Evolutionary conservation across 2,797 vertebrate species (phyloP), one percentile per base, ranked within the genome.

Genomic region (Rhabdomys pumilio): DNA sequence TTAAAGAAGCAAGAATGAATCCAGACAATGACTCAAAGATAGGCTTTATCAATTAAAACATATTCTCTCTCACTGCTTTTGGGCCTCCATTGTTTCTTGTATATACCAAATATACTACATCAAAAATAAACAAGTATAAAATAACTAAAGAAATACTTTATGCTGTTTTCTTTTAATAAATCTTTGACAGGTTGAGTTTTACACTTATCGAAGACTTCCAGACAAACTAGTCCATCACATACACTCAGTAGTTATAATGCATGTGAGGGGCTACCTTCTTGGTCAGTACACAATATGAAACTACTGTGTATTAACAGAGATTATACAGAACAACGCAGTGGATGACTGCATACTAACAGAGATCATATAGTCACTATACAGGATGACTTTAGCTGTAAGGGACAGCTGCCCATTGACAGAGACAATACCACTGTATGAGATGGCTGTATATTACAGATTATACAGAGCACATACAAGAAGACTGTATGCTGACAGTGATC

Each of bases 1-100:
- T 92, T 91, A 65, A 15, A 91, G 84, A 95, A 57, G 19, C 19
- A 89, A 97, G 26, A 17, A 59, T 93, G 76, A 95, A 41, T 87
- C 7, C 75, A 94, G 41, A 90, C 75, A 67, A 79, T 82, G 24
- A 92, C n/a, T 12, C 59, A 26, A 75, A 76, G 7, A 44, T 13
- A 69, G 47, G 3, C 26, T 50, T 47, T 92, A 50, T 87, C 26
- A 97, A 73, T 34, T 53, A 89, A 92, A 77, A 3, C 29, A 15
- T 67, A 19, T 77, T 67, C 75, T 26, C 5, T 22, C 2, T 82
- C 24, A 38, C 6, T 83, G 44, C 31, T 29, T 90, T 81, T 69
- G 24, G n/a, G 34, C 3, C 50, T 89, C 13, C 24, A 61, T 8
- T 84, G 63, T 63, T 93, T 91, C n/a, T 91, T 67, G 53, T 95